Evolutionary conservation across 2,888 invertebrate species (phyloP), one percentile per base, ranked within the genome.

Genomic region (Chironomus tentans): DNA sequence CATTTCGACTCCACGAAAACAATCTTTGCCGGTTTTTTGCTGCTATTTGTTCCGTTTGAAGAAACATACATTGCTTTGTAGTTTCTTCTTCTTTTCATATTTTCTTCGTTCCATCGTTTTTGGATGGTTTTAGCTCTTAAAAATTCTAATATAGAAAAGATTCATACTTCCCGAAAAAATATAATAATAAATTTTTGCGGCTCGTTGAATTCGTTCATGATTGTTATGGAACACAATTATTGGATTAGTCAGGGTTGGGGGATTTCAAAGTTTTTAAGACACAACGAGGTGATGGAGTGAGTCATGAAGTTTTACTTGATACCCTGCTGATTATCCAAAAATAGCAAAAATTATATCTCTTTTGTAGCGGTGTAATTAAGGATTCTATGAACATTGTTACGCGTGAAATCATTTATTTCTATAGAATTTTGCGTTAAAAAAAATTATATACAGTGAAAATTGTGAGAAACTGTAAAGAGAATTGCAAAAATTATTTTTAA

Each of bases 1-100:
- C 65, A 10, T 12, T 65, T 21, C n/a, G 4, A 56, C 24, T 56
- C 18, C 28, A 72, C 18, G 7, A 50, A 28, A 72, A 61, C 62
- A 38, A 62, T 72, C 72, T 72, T 61, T 10, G 62, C n/a, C 28
- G 61, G 50, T 71, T 24, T 71, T 71, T 71, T 70, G 72, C 61
- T 62, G 72, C 72, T 72, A 72, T 72, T 62, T 72, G 72, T 72
- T 72, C 72, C 72, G 72, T 72, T 72, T 38, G 72, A 72, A 62
- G 61, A 62, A 72, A 18, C 61, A 72, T 10, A 38, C 28, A 61
- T 61, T 24, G 21, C 70, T 70, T 21, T 21, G 46, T 48, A 28
- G 22, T 22, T 24, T 48, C 47, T 70, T 48, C 18, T 48, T 70
- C 70, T 48, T 28, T 72, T 18, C 38, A 38, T 38, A 38, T 38